These are phyloP conservation scores for Apantesis nais DNA, from an alignment of 2,888 invertebrate genomes.

Conservation along the genomic window DNA sequence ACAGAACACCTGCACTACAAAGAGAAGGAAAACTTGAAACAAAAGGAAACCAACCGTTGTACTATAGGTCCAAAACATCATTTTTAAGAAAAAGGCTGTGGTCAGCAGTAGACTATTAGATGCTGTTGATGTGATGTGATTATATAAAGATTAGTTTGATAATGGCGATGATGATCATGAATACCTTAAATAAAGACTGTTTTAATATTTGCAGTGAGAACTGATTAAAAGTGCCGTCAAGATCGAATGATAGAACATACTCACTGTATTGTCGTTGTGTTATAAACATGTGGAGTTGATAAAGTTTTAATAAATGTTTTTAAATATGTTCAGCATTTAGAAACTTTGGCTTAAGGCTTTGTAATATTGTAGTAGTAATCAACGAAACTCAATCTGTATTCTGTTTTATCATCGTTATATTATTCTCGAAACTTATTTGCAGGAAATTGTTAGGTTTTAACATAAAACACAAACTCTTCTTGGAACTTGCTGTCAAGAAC, in stretches of 20 bases:
- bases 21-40: too few species aligned
- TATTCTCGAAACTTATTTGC: not conserved
- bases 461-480: conserved; percentile 32
- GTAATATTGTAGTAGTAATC: not conserved
- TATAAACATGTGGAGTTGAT: not conserved
- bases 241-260: not conserved
- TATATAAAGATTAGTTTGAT: too few species aligned
- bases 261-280: not conserved
- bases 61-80: too few species aligned
- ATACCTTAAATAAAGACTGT: not conserved
- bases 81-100: too few species aligned
- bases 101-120: too few species aligned
- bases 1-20: too few species aligned
- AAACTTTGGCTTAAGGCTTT: not conserved
- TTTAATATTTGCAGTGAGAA: not conserved
- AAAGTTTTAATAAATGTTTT: not conserved
- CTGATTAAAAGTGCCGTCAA: not conserved
- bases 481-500: conserved; percentile 42
- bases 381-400: not conserved
- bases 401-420: not conserved
- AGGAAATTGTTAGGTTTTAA: not conserved
- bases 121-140: too few species aligned
- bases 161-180: too few species aligned
- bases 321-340: not conserved
- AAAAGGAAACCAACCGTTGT: too few species aligned